Evolutionary conservation across 1,140 invertebrate genomes (phyloP).

Genomic region (Laodelphax striatellus): DNA sequence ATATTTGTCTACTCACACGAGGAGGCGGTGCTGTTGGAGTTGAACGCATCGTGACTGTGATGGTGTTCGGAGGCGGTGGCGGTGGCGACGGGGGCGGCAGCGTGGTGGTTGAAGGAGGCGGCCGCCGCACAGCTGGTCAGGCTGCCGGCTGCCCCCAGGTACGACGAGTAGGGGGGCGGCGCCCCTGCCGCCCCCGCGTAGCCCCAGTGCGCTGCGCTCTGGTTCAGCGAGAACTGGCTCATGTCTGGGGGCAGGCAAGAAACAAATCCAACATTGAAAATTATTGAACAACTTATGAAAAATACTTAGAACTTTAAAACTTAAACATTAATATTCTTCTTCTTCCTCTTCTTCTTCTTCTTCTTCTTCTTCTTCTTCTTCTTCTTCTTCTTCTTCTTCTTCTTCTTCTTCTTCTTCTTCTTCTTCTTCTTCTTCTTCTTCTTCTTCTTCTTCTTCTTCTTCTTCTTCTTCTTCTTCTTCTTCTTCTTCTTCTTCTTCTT

Average conservation of each 20-base stretch:
- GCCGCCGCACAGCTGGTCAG: constrained; percentile 45
- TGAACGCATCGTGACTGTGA: constrained; percentile 41
- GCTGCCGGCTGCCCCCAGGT: constrained; percentile 47
- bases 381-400: too few species aligned
- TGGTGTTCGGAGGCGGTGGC: constrained; percentile 17
- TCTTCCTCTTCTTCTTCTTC: too few species aligned
- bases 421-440: too few species aligned
- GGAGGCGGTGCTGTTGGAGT: constrained; percentile 28
- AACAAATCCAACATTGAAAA: neutral
- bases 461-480: too few species aligned
- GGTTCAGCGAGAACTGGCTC: constrained; percentile 63
- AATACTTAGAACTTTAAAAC: too few species aligned
- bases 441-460: too few species aligned
- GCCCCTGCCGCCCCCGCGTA: constrained; percentile 66
- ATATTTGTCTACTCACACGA: constrained; percentile 28
- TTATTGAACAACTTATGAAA: too few species aligned
- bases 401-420: too few species aligned
- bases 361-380: too few species aligned
- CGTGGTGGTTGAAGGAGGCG: constrained; percentile 47
- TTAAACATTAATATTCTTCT: too few species aligned
- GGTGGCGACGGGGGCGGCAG: constrained; percentile 51
- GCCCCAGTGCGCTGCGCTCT: constrained; percentile 72
- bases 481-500: too few species aligned
- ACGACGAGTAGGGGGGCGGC: constrained; percentile 65
- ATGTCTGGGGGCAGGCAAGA: constrained; percentile 42